These are phyloP conservation scores for Anas capensis DNA, from an alignment of 2,797 vertebrate genomes.

Conservation along the genomic window DNA sequence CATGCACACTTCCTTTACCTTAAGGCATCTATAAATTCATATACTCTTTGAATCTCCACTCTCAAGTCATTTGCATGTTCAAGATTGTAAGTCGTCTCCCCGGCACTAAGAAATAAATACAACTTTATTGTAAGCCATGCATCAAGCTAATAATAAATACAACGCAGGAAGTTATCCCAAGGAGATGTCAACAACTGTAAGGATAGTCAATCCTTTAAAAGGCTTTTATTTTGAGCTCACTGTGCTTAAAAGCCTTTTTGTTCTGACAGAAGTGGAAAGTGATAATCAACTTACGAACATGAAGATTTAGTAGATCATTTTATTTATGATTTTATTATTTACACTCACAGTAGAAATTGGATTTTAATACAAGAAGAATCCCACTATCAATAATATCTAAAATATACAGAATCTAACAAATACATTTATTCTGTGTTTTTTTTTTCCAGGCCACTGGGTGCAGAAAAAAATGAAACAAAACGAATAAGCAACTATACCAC, in stretches of 20 bases:
- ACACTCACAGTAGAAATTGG: not conserved
- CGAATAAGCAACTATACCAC: not conserved
- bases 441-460: not conserved
- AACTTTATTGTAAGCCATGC: not conserved
- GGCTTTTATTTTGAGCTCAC: not conserved
- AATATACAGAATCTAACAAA: not conserved
- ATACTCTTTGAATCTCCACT: conserved; percentile 94
- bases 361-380: not conserved
- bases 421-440: not conserved
- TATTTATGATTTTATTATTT: not conserved
- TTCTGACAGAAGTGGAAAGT: not conserved
- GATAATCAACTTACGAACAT: not conserved
- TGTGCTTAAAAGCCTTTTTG: not conserved
- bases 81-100: conserved; percentile 92
- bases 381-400: not conserved
- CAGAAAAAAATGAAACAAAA: not conserved
- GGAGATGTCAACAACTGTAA: not conserved
- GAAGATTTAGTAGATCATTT: not conserved
- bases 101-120: conserved; percentile 84
- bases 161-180: not conserved
- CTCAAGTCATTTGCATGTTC: conserved; percentile 90
- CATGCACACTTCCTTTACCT: conserved; percentile 82
- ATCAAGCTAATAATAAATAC: not conserved
- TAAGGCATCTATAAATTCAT: conserved; percentile 94
- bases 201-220: not conserved